These are phyloP conservation scores for Platycnemis pennipes DNA, from an alignment of 2,888 invertebrate genomes.

Conservation along the genomic window DNA sequence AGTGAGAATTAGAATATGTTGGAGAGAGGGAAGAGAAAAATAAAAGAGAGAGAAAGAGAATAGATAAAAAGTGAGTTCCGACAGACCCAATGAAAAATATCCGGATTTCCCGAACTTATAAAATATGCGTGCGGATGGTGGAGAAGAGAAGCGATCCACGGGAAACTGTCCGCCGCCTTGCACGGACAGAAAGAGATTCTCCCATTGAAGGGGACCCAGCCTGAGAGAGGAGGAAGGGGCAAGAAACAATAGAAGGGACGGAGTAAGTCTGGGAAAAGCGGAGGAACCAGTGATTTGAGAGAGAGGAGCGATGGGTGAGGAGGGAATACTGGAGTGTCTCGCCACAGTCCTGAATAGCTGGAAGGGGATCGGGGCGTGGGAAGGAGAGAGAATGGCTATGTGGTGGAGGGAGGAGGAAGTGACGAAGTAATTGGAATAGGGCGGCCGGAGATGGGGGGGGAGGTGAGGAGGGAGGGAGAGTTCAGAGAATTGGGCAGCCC, in stretches of 20 bases:
- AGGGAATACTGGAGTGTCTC: not conserved
- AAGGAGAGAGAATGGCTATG: not conserved
- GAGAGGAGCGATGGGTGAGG: not conserved
- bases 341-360: not conserved
- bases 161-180: not conserved
- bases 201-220: not conserved
- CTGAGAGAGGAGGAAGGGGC: not conserved
- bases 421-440: not conserved
- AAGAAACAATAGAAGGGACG: not conserved
- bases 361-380: not conserved
- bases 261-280: not conserved
- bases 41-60: too few species aligned
- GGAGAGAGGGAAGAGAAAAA: too few species aligned
- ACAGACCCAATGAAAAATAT: conserved; percentile 57
- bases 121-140: not conserved
- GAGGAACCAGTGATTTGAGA: not conserved
- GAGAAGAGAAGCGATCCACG: not conserved
- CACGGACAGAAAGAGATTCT: not conserved
- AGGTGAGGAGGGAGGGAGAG: not conserved
- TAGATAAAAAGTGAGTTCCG: too few species aligned
- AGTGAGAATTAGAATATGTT: too few species aligned
- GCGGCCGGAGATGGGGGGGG: not conserved
- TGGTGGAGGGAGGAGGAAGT: not conserved
- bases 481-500: not conserved
- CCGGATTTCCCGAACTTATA: conserved; percentile 45